These are phyloP conservation scores for Callosobruchus maculatus DNA, from an alignment of 2,888 invertebrate species.

Conservation along the genomic window DNA sequence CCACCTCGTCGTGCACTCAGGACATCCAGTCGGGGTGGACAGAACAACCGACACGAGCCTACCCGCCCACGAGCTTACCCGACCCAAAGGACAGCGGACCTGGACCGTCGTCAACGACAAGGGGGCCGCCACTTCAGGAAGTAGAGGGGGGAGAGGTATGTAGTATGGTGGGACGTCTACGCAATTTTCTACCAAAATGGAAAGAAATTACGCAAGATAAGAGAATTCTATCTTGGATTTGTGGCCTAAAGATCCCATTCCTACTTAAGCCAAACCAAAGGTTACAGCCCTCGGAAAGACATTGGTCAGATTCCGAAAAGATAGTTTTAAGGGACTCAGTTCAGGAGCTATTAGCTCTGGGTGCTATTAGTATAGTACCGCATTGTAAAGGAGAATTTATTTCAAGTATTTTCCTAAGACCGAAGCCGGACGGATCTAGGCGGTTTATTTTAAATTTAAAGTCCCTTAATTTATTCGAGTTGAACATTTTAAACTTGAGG, in stretches of 20 bases:
- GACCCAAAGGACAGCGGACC: background rate
- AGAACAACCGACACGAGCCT: background rate
- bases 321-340: background rate
- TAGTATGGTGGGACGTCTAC: constrained; percentile 1
- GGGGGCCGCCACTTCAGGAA: background rate
- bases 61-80: background rate
- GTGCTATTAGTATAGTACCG: constrained; percentile 5
- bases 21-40: constrained; percentile 13
- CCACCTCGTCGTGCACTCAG: constrained; percentile 11
- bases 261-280: constrained; percentile 1
- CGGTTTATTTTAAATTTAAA: constrained; percentile 21
- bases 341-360: constrained; percentile 1
- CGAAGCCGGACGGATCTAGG: constrained; percentile 10
- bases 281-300: background rate
- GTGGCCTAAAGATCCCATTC: constrained; percentile 4
- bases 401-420: constrained; percentile 11
- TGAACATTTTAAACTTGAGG: constrained; percentile 24
- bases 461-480: constrained; percentile 13
- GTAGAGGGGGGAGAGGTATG: background rate
- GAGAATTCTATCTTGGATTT: constrained; percentile 8
- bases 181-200: constrained; percentile 4
- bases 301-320: constrained; percentile 2
- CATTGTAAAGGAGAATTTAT: constrained; percentile 8
- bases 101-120: background rate
- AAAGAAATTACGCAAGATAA: constrained; percentile 2